A percentile compares a stretch with the other conserved stretches of the same genome.
These are phyloP conservation scores for Allobates femoralis DNA, from an alignment of 2,797 vertebrate genomes.

Conservation along the genomic window DNA sequence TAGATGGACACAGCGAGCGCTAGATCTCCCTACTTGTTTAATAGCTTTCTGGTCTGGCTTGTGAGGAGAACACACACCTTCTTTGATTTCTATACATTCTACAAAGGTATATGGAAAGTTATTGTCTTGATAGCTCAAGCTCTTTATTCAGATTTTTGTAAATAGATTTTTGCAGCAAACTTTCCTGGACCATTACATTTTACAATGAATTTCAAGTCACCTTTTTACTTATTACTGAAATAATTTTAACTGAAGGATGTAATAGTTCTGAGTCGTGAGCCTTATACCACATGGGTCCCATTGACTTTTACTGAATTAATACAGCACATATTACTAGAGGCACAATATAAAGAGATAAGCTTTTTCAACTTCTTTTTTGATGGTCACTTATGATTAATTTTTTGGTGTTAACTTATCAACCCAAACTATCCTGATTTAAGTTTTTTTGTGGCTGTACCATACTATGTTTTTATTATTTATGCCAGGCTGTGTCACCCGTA, in stretches of 20 bases:
- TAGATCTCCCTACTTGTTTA: too few relatives aligned
- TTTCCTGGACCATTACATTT: too few relatives aligned
- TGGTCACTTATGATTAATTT: not conserved
- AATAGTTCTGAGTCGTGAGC: not conserved
- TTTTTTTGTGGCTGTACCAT: conserved; percentile 69
- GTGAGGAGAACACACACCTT: too few relatives aligned
- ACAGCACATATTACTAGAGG: not conserved
- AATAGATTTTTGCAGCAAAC: too few relatives aligned
- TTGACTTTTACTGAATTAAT: not conserved
- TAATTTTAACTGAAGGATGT: not conserved
- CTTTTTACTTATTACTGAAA: too few relatives aligned
- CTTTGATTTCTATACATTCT: too few relatives aligned
- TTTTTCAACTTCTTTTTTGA: conserved; percentile 10
- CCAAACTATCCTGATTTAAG: conserved; percentile 5
- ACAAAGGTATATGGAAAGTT: too few relatives aligned
- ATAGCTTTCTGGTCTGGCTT: too few relatives aligned
- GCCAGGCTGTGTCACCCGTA: conserved; percentile 73
- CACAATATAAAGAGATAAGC: not conserved
- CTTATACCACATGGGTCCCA: not conserved
- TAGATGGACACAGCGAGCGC: too few relatives aligned
- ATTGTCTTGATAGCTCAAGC: too few relatives aligned
- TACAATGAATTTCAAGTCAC: too few relatives aligned
- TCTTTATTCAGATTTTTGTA: too few relatives aligned
- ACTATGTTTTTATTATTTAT: conserved; percentile 84
- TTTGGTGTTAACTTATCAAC: conserved; percentile 4